Base-by-base conservation (phyloP, 2,888 invertebrate species). In the Heteromurus nitidus region DNA sequence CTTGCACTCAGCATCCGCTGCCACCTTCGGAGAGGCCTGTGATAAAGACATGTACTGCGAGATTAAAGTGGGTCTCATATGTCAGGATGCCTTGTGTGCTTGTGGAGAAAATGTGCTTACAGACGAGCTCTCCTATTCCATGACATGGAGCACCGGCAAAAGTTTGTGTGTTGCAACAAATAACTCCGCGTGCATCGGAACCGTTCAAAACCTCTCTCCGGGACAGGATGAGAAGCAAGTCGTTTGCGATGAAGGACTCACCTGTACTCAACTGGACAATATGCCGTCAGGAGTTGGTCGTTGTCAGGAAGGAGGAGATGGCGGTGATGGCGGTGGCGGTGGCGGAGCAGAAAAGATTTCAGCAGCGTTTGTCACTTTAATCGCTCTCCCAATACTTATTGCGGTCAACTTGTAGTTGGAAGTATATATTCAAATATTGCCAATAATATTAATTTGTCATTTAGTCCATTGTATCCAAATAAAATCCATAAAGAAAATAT, bases 61-160 rank as follows among this genome's bases (percentile, higher is more conserved):
- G 16, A 26, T 44, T 20, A 65, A 75, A 9, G 65, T 53, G 2
- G 76, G 67, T 13, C 67, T 82, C 1, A 70, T 82, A 22, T 82
- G 82, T 44, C 28, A n/a, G 2, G 1, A 5, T 11, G 42, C 42
- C n/a, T n/a, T 3, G 13, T 74, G 79, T 44, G 42, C 20, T n/a
- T 82, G 82, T 62, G 55, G 65, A 18, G 64, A 36, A 24, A 72
- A 67, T 7, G 9, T 13, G 0, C 3, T 76, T 11, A 69, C 18
- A 11, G 28, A 64, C 36, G 13, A 9, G 2, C 16, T 53, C 5
- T 3, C 2, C 2, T 82, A 67, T 64, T 30, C 68, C 24, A 28
- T 76, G 47, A 44, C 16, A 13, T 81, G 81, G 81, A 31, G 65
- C 42, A 16, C 44, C 16, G 24, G 18, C 3, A 30, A 9, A 18